phyloP scores from a whole-genome alignment of 2,888 invertebrate species.

The Strigamia transsilvanica region DNA sequence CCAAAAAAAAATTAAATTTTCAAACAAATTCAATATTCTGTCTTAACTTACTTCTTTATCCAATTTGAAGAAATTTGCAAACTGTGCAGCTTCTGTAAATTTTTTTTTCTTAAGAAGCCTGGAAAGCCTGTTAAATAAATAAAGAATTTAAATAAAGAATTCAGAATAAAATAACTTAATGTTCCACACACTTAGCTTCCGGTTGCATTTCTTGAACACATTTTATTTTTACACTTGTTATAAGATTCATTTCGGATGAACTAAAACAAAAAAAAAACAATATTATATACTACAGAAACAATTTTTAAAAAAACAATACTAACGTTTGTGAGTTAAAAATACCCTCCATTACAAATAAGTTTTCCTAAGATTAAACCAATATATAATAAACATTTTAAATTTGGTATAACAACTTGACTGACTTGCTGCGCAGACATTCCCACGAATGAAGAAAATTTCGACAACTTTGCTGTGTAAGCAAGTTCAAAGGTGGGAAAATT shows the following conservation, averaged over 20 bases:
- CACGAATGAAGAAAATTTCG: not conserved
- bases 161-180: not conserved
- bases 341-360: not conserved
- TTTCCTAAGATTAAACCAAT: not conserved
- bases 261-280: not conserved
- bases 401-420: not conserved
- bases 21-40: not conserved
- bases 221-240: not conserved
- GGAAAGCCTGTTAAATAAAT: not conserved
- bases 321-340: not conserved
- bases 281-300: not conserved
- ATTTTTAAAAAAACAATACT: not conserved
- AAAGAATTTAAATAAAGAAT: not conserved
- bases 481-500: not conserved
- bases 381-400: not conserved
- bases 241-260: not conserved
- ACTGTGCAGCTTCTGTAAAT: not conserved
- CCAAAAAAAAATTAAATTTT: too few species aligned
- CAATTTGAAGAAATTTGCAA: not conserved
- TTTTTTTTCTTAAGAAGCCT: not conserved
- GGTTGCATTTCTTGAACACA: slow-evolving; percentile 20
- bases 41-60: not conserved
- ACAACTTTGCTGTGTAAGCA: not conserved
- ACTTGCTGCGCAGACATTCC: not conserved
- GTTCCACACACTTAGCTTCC: not conserved